phyloP scores from a whole-genome alignment of 1,140 invertebrate genomes.

The Aphis gossypii region DNA sequence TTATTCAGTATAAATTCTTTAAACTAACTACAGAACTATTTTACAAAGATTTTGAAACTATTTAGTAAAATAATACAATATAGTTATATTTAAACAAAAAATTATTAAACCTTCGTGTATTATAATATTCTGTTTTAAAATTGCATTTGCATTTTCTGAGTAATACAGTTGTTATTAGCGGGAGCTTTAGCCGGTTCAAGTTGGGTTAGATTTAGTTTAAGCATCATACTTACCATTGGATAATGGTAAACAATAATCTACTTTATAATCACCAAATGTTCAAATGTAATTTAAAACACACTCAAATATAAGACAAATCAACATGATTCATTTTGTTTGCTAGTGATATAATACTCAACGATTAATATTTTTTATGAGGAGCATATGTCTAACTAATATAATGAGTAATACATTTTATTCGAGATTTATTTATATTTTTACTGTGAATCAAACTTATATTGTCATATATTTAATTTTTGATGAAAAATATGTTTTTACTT shows the following conservation, averaged over 20 bases:
- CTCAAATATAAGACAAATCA: not conserved
- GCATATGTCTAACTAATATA: not conserved
- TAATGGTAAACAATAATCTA: no score
- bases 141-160: not conserved
- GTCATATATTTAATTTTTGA: not conserved
- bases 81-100: not conserved
- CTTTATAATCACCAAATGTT: no score
- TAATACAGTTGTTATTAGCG: no score
- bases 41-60: not conserved
- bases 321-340: not conserved
- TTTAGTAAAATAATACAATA: not conserved
- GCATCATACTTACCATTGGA: no score
- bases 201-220: no score
- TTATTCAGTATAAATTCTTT: not conserved
- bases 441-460: not conserved
- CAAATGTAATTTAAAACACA: no score
- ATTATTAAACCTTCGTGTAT: not conserved
- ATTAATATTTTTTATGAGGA: not conserved
- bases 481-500: not conserved
- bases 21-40: not conserved
- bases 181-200: no score
- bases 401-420: not conserved
- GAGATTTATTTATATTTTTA: not conserved
- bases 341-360: not conserved
- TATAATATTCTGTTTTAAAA: not conserved